Evolutionary conservation across 2,888 invertebrate genomes (phyloP), one percentile per base, ranked within the genome.

Genomic region (Notodonta dromedarius): DNA sequence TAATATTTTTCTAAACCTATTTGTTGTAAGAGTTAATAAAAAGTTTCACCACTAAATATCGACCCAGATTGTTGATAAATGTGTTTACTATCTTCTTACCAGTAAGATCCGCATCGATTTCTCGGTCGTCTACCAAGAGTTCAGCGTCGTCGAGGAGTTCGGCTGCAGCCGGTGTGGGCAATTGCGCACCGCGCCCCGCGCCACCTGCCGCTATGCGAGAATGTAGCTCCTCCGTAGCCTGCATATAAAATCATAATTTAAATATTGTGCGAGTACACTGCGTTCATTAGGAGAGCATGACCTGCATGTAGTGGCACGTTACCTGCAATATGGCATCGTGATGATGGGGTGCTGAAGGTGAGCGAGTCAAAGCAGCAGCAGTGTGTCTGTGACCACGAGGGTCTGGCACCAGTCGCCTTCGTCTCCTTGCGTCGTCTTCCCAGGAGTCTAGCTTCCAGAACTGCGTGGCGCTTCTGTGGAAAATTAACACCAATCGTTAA

Each of bases 391-490:
- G 96, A 5, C 99, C 99, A 67, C 97, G 95, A 40, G 98, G 97
- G 94, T 99, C 99, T 76, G 98, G 98, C 63, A 99, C 97, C 86
- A 99, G 97, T 53, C 99, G 95, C 79, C 99, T 97, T 63, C 99
- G 95, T 62, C 99, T 94, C 16, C 99, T 95, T 7, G 99, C 98
- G 94, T 99, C 99, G 91, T 99, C 99, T 93, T 99, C 99, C 99
- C 99, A 99, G 52, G 98, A 97, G 91, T 99, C 99, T 75, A 99
- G 94, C 90, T 98, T 99, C 99, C 99, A 99, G 92, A 96, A 97
- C 63, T 85, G 85, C 0, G 73, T 71, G 80, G 88, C 87, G 74
- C 90, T 84, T 65, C 94, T 94, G 76, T 0, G n/a, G n/a, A 13
- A 35, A 52, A 13, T 24, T 6, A 50, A n/a, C n/a, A 13, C 14